Conservation (phyloP, 2,888 invertebrate species). For the Rotaria sp. region DNA sequence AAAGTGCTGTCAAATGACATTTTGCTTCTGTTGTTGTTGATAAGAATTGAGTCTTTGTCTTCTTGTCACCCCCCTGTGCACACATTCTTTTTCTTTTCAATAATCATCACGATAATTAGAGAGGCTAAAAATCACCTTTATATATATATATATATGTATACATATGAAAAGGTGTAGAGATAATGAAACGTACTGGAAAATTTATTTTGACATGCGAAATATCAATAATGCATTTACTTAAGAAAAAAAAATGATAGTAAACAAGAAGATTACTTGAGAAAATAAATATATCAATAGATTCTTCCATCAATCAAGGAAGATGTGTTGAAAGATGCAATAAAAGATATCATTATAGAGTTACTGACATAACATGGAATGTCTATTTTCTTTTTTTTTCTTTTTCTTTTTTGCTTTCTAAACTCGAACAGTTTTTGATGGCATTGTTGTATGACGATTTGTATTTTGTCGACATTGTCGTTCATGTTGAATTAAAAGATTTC, state of each 20-base stretch:
- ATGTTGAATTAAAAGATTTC: not conserved
- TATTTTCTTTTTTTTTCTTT: not conserved
- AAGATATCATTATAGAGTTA: not conserved
- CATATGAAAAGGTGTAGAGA: not conserved
- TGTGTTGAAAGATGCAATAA: not conserved
- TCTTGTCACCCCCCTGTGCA: not conserved
- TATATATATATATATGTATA: not conserved
- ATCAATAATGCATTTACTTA: not conserved
- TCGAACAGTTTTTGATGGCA: not conserved
- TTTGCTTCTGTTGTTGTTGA: not conserved
- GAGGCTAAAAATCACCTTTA: not conserved
- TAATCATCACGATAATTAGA: conserved; percentile 1
- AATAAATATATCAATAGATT: not conserved
- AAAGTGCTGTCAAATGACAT: not conserved
- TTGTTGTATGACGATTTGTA: not conserved
- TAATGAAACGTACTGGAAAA: conserved; percentile 1
- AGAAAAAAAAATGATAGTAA: not conserved
- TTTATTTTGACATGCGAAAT: not conserved
- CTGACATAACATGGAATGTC: not conserved
- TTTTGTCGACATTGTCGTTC: conserved; percentile 6
- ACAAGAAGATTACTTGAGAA: not conserved
- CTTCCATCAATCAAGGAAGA: not conserved
- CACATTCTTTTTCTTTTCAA: not conserved
- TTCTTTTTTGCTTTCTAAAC: not conserved
- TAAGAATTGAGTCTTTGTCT: conserved; percentile 13